Base-by-base conservation (phyloP, 2,113 vertebrate genomes). In the Erinaceus europaeus region DNA sequence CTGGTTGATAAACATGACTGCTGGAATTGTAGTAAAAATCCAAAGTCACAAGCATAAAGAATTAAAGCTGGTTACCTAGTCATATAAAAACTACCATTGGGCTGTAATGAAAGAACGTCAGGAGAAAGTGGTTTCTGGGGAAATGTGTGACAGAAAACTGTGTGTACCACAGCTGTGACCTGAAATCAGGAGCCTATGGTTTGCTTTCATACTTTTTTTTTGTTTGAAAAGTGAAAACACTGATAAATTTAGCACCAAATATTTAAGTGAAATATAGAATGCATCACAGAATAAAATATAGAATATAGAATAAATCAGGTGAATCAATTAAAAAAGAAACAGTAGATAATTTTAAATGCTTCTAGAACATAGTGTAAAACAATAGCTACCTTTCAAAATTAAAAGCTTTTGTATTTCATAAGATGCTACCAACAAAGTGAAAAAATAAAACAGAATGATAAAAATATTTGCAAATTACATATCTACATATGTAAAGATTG, bases 361-460 rank as follows among this genome's bases (percentile, higher is more conserved):
- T 52, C 42, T 59, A 14, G n/a, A 32, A 27, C 12, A 77, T 57
- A 74, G 91, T 82, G 68, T 72, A 81, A n/a, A n/a, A n/a, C n/a
- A n/a, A n/a, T n/a, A n/a, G n/a, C n/a, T n/a, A n/a, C n/a, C n/a
- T 7, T 34, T 72, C 44, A 50, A 74, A 84, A 76, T 42, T 32
- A 27, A 84, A 74, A 61, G 34, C 11, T 53, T 42, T 14, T 68
- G 23, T 77, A 21, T 40, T 89, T 67, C 50, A 68, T 59, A 83
- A 20, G 21, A 90, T 12, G 61, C 7, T 34, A 83, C 64, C 61
- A 84, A 64, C 34, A 90, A 92, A 88, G 29, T 62, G 34, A 72
- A 84, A 89, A 42, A 20, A 44, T 53, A 42, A 72, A 2, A 52
- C 1, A 81, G 34, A 84, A 74, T 69, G 7, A 23, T n/a, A 32